Evolutionary conservation across 2,797 vertebrate genomes (phyloP), one percentile per base, ranked within the genome.

Genomic region (Falco naumanni): DNA sequence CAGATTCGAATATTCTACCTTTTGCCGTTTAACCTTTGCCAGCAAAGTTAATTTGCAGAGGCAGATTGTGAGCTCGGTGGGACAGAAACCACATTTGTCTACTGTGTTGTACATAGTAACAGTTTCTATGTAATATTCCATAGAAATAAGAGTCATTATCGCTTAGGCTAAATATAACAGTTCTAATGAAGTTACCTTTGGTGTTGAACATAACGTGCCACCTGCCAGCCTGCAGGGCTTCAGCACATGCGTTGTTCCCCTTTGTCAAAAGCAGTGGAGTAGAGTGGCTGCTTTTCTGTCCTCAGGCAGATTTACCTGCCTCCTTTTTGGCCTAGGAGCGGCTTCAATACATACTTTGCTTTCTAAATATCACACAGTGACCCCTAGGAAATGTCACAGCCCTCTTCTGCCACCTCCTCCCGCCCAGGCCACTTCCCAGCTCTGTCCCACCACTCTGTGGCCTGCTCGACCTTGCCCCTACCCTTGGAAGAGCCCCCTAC

Each of bases 51-150:
- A 94, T 89, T 95, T 96, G 78, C 90, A 94, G 91, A 89, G 61
- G 91, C 88, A 90, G 89, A 75, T 87, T 93, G 90, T 68, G 90
- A 96, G 89, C 90, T 92, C 92, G 68, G 88, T 89, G 84, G 92
- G 95, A 94, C 81, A 93, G 90, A 94, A 94, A 91, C 11, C 68
- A 71, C 75, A 85, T 95, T 93, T 96, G 95, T 95, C 92, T 89
- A 43, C 48, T 53, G 53, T 85, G 78, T 71, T 83, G 93, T 91
- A 95, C 94, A 95, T 95, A 95, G 94, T 95, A 96, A 96, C 95
- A 65, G 96, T 95, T 91, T 96, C 95, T 87, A 96, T 95, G 94
- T 89, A 95, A 90, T 95, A 96, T 95, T 92, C 90, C 93, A 34
- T 51, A 95, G 72, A 96, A 97, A 94, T 90, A 86, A 48, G 78